Conservation (phyloP, 1,140 invertebrate genomes). For the Stegodyphus dumicola region DNA sequence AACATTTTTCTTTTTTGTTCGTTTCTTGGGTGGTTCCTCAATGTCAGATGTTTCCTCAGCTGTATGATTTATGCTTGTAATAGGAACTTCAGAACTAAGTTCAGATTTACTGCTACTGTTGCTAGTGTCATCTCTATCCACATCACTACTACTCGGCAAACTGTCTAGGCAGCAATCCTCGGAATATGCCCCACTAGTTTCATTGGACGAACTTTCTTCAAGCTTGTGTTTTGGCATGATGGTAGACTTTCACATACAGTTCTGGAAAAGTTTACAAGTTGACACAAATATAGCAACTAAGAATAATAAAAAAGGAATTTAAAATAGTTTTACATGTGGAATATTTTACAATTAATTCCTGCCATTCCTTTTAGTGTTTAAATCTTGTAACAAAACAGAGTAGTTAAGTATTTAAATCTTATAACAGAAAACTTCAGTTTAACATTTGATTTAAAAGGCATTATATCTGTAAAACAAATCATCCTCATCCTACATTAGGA, state of each 20-base stretch:
- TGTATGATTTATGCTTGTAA: conserved; percentile 3
- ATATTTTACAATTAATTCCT: too few relatives aligned
- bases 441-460: too few relatives aligned
- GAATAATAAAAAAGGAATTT: not conserved
- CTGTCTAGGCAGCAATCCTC: conserved; percentile 36
- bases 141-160: conserved; percentile 43
- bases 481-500: too few relatives aligned
- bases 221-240: conserved; percentile 60
- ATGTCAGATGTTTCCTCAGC: conserved; percentile 43
- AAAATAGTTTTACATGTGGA: too few relatives aligned
- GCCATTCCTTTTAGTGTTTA: too few relatives aligned
- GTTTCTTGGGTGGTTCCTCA: conserved; percentile 55
- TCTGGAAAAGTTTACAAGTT: not conserved
- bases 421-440: too few relatives aligned
- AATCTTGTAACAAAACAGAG: too few relatives aligned
- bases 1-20: conserved; percentile 71
- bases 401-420: too few relatives aligned
- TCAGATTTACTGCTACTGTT: conserved; percentile 53
- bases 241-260: not conserved
- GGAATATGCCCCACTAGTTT: conserved; percentile 19
- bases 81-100: conserved; percentile 57
- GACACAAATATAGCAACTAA: not conserved
- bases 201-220: conserved; percentile 24
- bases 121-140: conserved; percentile 55
- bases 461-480: too few relatives aligned